phyloP scores from a whole-genome alignment of 1,140 invertebrate species.

The Calephelis virginiensis region DNA sequence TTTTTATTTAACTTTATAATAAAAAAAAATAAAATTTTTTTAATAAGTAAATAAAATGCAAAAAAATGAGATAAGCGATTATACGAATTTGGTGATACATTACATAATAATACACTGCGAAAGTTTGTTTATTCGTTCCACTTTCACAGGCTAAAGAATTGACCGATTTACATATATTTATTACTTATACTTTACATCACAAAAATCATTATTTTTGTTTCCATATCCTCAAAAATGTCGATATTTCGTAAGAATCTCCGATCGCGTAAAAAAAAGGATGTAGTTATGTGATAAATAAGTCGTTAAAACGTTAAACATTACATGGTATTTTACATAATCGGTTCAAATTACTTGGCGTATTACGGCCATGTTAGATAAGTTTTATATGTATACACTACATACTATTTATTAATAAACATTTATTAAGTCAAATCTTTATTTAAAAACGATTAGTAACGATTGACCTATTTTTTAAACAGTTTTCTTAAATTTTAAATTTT shows the following conservation, averaged over 20 bases:
- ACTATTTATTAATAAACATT: no score
- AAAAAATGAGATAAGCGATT: background rate
- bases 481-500: no score
- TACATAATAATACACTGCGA: background rate
- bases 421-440: no score
- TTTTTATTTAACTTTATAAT: no score
- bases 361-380: background rate
- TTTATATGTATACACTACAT: no score
- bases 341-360: conserved; percentile 3
- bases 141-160: conserved; percentile 1
- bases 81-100: background rate
- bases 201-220: background rate
- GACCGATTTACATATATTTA: conserved; percentile 6
- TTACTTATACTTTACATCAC: no score
- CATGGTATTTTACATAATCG: conserved; percentile 13
- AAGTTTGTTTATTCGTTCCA: conserved; percentile 8
- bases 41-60: background rate
- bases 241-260: background rate
- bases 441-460: no score
- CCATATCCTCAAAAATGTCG: background rate
- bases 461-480: no score
- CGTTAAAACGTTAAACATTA: conserved; percentile 3
- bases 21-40: no score
- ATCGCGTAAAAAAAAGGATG: background rate
- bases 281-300: conserved; percentile 10